Percentiles rank a stretch among this genome's conserved stretches.
Evolutionary conservation across 1,140 invertebrate genomes (phyloP).

Genomic region (Papilio machaon): DNA sequence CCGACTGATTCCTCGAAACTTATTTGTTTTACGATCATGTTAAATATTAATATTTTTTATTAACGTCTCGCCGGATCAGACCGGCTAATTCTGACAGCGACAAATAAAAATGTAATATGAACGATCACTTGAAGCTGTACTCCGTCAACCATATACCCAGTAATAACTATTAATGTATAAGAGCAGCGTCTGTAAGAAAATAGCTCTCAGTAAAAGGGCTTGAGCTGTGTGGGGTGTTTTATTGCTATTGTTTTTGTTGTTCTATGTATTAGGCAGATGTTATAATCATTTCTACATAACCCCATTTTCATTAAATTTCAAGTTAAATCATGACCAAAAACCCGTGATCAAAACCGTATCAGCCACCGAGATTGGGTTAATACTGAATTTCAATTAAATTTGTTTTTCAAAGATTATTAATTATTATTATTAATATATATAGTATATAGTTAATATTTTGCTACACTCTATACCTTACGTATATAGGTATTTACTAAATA

Average conservation of each 20-base stretch:
- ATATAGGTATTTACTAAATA: background rate
- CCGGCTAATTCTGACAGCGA: background rate
- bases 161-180: background rate
- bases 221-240: background rate
- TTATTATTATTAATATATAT: too few species aligned
- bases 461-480: background rate
- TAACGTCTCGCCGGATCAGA: background rate
- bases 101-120: background rate
- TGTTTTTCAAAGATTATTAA: too few species aligned
- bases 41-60: slow-evolving; percentile 9
- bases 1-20: background rate
- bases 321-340: too few species aligned
- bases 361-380: background rate
- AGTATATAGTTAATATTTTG: background rate
- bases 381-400: too few species aligned
- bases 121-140: background rate
- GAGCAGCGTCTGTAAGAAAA: background rate
- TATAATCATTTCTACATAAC: too few species aligned
- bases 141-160: background rate
- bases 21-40: background rate
- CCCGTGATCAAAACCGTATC: background rate
- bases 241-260: background rate
- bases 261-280: too few species aligned
- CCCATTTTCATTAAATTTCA: too few species aligned
- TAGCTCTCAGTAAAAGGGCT: background rate